Evolutionary conservation across 2,797 vertebrate species (phyloP).

Genomic region (Falco novaeseelandiae): DNA sequence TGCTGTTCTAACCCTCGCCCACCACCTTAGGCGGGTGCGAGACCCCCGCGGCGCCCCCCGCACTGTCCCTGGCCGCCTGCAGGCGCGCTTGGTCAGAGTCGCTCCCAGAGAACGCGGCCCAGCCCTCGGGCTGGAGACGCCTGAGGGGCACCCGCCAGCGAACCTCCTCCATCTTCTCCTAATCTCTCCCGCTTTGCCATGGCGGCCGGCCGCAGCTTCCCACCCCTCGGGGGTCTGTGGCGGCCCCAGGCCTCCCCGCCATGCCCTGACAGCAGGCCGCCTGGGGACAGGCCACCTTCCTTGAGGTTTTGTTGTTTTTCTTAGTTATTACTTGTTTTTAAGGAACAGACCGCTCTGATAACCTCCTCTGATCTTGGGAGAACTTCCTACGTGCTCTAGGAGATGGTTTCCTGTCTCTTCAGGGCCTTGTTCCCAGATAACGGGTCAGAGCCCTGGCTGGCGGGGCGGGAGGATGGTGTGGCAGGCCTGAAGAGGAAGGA

Average conservation of each 20-base stretch:
- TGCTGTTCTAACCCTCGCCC: too few relatives aligned
- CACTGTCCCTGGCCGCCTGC: background rate
- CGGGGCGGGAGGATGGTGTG: background rate
- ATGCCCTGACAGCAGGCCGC: background rate
- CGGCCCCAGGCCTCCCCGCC: background rate
- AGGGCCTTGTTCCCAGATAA: background rate
- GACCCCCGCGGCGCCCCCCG: too few relatives aligned
- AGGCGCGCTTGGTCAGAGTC: background rate
- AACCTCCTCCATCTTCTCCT: background rate
- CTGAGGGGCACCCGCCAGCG: accelerated
- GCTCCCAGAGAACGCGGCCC: background rate
- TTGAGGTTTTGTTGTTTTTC: background rate
- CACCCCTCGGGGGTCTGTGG: background rate
- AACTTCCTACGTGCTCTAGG: background rate
- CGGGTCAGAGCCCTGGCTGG: background rate
- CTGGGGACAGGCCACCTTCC: background rate
- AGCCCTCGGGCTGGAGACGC: background rate
- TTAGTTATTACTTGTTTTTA: background rate
- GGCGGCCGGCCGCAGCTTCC: accelerated
- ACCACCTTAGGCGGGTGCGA: too few relatives aligned
- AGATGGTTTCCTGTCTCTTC: background rate
- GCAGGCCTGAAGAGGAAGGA: slow-evolving; percentile 18
- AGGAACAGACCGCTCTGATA: background rate
- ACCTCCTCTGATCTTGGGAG: background rate
- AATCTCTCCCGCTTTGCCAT: background rate